Percentiles rank a stretch among this genome's conserved stretches.
Conservation (phyloP, 1,140 invertebrate species). For the Colletes latitarsis region DNA sequence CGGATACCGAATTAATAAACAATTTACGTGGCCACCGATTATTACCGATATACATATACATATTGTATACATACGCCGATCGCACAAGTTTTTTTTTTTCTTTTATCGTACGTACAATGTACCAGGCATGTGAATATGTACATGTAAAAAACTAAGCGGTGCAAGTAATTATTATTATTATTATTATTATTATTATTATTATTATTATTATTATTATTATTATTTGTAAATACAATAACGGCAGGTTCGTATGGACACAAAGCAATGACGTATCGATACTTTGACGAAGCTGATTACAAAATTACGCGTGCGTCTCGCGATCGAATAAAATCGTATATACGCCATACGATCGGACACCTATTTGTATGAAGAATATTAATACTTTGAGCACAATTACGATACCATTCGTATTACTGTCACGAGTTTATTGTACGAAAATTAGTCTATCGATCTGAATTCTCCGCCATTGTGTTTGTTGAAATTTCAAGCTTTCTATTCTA, state of each 20-base stretch:
- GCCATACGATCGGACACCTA: not conserved
- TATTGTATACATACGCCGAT: conserved; percentile 54
- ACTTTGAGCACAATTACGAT: no score
- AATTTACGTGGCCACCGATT: conserved; percentile 44
- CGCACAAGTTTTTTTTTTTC: conserved; percentile 64
- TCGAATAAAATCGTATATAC: not conserved
- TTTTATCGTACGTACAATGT: conserved; percentile 56
- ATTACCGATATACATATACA: conserved; percentile 27
- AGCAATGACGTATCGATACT: conserved; percentile 37
- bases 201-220: conserved; percentile 11
- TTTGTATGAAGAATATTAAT: no score
- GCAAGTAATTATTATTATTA: conserved; percentile 42
- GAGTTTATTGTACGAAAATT: no score
- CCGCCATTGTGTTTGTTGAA: no score
- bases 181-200: conserved; percentile 1
- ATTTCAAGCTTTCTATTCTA: no score
- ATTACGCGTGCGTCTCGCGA: conserved; percentile 7
- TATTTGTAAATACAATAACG: conserved; percentile 54
- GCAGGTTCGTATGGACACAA: conserved; percentile 24
- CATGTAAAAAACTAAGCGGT: conserved; percentile 33
- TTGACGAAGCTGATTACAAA: conserved; percentile 22
- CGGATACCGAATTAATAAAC: conserved; percentile 34
- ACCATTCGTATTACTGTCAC: no score
- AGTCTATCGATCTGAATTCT: no score
- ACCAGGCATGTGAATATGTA: conserved; percentile 42